Evolutionary conservation across 2,113 vertebrate species (phyloP).

Genomic region (Tachycineta bicolor): DNA sequence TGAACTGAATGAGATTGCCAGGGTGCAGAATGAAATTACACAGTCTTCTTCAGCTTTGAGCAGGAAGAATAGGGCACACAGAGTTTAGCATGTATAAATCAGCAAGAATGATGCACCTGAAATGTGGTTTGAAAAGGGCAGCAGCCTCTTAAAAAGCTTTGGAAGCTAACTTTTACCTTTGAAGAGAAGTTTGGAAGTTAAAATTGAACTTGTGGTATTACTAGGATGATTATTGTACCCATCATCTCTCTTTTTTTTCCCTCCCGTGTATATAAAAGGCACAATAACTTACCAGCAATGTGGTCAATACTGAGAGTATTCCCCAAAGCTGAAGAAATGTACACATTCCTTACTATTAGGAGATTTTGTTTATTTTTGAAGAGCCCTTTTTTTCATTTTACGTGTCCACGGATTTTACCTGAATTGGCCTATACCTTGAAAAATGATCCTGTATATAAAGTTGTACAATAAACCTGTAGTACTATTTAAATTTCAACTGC

Average conservation of each 20-base stretch:
- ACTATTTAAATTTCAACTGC: background rate
- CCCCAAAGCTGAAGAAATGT: conserved; percentile 14
- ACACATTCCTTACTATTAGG: background rate
- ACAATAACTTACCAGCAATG: conserved; percentile 41
- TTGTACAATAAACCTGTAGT: background rate
- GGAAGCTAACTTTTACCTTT: conserved; percentile 67
- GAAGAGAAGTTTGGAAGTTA: conserved; percentile 41
- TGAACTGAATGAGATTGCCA: conserved; percentile 10
- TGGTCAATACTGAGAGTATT: background rate
- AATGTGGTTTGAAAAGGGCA: conserved; percentile 72
- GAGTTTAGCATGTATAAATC: conserved; percentile 72
- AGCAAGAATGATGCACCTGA: conserved; percentile 66
- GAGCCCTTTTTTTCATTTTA: background rate
- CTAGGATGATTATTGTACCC: background rate
- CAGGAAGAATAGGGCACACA: conserved; percentile 23
- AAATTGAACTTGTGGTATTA: conserved; percentile 60
- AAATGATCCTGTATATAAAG: background rate
- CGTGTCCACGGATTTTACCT: background rate
- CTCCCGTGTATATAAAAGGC: background rate
- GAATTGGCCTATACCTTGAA: background rate
- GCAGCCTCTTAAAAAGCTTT: conserved; percentile 65
- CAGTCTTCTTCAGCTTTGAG: conserved; percentile 18
- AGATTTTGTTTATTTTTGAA: conserved; percentile 12
- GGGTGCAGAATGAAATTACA: conserved; percentile 36
- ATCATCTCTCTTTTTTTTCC: background rate